Evolutionary conservation across 2,113 vertebrate species (phyloP).

Genomic region (Saguinus midas): DNA sequence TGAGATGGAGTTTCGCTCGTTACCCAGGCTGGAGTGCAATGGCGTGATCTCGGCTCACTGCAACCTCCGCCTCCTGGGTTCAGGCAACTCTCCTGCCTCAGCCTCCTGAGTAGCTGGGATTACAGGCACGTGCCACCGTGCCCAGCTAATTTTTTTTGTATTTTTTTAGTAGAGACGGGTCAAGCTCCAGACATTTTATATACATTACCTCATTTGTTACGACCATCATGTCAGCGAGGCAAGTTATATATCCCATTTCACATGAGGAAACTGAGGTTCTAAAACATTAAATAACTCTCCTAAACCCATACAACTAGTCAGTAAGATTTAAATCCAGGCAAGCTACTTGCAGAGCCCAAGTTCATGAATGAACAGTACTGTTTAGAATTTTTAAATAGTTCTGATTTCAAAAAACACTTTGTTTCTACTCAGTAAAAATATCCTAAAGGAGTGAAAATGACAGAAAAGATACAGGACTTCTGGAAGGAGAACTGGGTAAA

Average conservation of each 20-base stretch:
- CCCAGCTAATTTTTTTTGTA: too few species aligned
- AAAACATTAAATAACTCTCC: background rate
- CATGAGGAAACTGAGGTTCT: background rate
- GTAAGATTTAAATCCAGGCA: background rate
- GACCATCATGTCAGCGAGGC: background rate
- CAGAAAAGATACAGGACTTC: background rate
- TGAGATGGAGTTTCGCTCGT: too few species aligned
- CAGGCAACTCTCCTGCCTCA: too few species aligned
- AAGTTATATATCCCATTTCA: background rate
- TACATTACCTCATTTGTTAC: background rate
- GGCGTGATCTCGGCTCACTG: too few species aligned
- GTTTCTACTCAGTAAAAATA: background rate
- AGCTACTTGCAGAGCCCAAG: background rate
- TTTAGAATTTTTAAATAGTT: background rate
- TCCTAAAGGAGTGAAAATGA: background rate
- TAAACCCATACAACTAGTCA: background rate
- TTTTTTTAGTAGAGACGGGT: too few species aligned
- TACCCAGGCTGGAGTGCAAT: too few species aligned
- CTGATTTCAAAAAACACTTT: background rate
- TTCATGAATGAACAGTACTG: background rate
- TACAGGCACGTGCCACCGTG: too few species aligned
- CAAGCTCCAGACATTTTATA: background rate
- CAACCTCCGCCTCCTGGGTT: too few species aligned
- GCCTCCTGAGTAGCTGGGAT: too few species aligned
- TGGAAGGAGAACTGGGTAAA: background rate